Conservation (phyloP, 2,797 vertebrate species). For the Threskiornis aethiopicus region DNA sequence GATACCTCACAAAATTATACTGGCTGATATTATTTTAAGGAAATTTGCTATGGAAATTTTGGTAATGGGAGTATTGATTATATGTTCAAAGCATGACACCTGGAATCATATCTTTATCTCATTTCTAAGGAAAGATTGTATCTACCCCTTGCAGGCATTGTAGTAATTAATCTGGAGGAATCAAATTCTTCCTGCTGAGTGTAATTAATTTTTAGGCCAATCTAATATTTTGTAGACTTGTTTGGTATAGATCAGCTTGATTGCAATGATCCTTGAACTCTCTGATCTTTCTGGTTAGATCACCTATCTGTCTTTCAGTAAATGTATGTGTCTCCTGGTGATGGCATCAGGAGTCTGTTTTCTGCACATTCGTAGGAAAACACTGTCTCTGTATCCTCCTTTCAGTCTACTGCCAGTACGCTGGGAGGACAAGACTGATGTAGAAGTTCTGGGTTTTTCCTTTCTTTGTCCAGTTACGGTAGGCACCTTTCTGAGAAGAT, state of each 20-base stretch:
- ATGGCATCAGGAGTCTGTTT: neutral
- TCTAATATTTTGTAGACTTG: conserved; percentile 11
- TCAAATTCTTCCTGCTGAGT: conserved; percentile 42
- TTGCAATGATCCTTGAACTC: neutral
- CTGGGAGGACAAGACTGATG: neutral
- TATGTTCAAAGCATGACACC: conserved; percentile 45
- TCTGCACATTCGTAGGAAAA: neutral
- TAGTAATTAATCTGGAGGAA: conserved; percentile 41
- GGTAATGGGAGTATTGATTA: conserved; percentile 62
- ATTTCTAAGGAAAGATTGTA: conserved; percentile 46
- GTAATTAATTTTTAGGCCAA: conserved; percentile 66
- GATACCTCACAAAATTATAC: conserved; percentile 23
- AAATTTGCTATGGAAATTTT: conserved; percentile 49
- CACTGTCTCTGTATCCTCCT: neutral
- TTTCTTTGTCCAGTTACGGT: neutral
- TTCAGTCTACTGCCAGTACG: neutral
- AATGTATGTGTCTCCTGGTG: neutral
- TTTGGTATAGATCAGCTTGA: conserved; percentile 15
- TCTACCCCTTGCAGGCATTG: neutral
- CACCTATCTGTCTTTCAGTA: neutral
- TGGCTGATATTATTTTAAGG: conserved; percentile 27
- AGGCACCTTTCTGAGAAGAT: neutral
- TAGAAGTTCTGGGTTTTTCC: neutral
- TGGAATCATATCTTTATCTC: conserved; percentile 36
- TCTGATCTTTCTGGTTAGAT: neutral